Conservation (phyloP, 2,888 invertebrate species). For the Trisateles emortualis region DNA sequence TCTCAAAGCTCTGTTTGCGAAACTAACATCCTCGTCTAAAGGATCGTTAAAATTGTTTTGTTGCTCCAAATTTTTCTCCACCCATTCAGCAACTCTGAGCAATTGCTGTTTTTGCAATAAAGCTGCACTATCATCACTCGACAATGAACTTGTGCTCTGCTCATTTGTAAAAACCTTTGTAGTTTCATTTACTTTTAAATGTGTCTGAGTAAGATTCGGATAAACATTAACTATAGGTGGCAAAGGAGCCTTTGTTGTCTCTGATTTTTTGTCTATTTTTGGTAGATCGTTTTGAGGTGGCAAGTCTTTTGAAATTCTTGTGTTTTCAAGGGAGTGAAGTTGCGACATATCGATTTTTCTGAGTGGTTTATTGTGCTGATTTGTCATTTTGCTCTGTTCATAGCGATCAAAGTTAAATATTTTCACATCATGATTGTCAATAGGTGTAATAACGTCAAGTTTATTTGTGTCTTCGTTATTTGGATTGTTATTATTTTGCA, state of each 20-base stretch:
- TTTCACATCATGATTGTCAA: slow-evolving; percentile 76
- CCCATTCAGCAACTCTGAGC: slow-evolving; percentile 92
- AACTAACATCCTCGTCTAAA: slow-evolving; percentile 75
- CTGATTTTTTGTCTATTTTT: slow-evolving; percentile 64
- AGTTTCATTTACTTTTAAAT: slow-evolving; percentile 79
- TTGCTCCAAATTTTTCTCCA: slow-evolving; percentile 88
- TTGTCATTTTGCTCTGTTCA: slow-evolving; percentile 76
- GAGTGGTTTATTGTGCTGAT: slow-evolving; percentile 69
- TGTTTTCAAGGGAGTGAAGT: slow-evolving; percentile 79
- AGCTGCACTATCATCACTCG: slow-evolving; percentile 85
- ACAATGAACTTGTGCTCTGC: slow-evolving; percentile 83
- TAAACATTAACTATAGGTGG: slow-evolving; percentile 81
- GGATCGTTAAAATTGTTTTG: slow-evolving; percentile 80
- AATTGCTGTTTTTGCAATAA: slow-evolving; percentile 88
- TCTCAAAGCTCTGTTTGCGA: slow-evolving; percentile 63
- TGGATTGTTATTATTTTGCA: slow-evolving; percentile 63
- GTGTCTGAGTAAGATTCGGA: slow-evolving; percentile 81
- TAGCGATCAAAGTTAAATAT: slow-evolving; percentile 85
- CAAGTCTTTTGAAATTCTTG: slow-evolving; percentile 81
- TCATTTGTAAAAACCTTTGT: slow-evolving; percentile 81
- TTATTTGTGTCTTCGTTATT: slow-evolving; percentile 51
- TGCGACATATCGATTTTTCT: slow-evolving; percentile 82
- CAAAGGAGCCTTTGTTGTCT: slow-evolving; percentile 63
- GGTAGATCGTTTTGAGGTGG: slow-evolving; percentile 63
- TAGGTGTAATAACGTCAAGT: slow-evolving; percentile 56